Base-by-base conservation (phyloP, 2,888 invertebrate species). In the Theodoxus fluviatilis region DNA sequence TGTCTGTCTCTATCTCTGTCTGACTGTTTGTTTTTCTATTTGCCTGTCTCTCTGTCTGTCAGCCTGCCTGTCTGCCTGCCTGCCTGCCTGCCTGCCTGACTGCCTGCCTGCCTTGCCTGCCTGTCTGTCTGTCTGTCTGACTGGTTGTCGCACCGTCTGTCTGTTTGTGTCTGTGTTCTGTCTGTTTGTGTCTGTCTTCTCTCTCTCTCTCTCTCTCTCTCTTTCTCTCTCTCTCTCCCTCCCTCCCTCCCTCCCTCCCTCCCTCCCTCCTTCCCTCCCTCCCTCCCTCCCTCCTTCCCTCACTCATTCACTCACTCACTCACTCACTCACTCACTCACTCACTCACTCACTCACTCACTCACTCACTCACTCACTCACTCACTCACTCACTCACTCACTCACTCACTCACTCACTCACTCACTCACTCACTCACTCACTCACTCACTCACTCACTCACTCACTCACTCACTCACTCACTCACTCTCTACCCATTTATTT, bases 121-220 rank as follows among this genome's bases (percentile, higher is more conserved):
- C n/a, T 52, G 52, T 52, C n/a, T 52, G 52, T 52, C n/a, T 52
- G 52, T 52, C n/a, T 52, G 52, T 52, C n/a, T 52, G 52, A 22
- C 7, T 57, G 57, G 3, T 7, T 57, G 57, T 25, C 28, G 25
- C 28, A 31, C 28, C 31, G 57, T 57, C 28, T 25, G 57, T 57
- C 28, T 57, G 57, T 57, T 28, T 57, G 57, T 57, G 57, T 57
- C 28, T 57, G 57, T 57, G 57, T 25, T 28, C 31, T 6, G n/a
- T 52, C 22, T 52, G n/a, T 52, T 4, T 18, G 52, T 52, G 52
- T 52, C 6, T 52, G 9, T 52, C 6, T 52, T 52, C 25, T 57
- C 3, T 57, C 28, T 15, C 57, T 52, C 52, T 57, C 3, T 57
- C 57, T 57, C 2, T 31, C 28, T 57, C 31, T 57, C 31, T 57